Conservation (phyloP, 2,797 vertebrate species). For the Sebastes paucispinis region DNA sequence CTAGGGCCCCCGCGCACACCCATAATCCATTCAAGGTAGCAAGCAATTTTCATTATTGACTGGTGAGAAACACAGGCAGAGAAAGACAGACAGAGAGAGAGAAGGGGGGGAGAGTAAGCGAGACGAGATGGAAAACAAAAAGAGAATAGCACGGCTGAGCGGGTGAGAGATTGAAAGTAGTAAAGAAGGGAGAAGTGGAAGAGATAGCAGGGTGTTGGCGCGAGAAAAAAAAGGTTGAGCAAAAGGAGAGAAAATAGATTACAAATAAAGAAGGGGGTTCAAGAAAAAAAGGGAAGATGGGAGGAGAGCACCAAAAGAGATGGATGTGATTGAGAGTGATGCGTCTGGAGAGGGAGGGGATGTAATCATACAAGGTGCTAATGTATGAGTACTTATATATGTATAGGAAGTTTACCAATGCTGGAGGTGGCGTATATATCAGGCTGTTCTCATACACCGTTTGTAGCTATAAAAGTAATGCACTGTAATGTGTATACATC, state of each 20-base stretch:
- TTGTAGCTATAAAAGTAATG: no score
- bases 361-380: slow-evolving; percentile 42
- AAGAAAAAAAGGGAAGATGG: slow-evolving; percentile 20
- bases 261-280: slow-evolving; percentile 52
- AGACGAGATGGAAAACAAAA: slow-evolving; percentile 69
- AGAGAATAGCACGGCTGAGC: slow-evolving; percentile 64
- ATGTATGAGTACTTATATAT: slow-evolving; percentile 29
- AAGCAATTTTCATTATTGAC: slow-evolving; percentile 87
- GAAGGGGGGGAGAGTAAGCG: background rate
- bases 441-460: no score
- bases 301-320: slow-evolving; percentile 35
- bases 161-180: slow-evolving; percentile 61
- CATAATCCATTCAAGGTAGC: slow-evolving; percentile 86
- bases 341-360: slow-evolving; percentile 35
- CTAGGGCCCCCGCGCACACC: slow-evolving; percentile 73
- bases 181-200: slow-evolving; percentile 50
- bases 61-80: slow-evolving; percentile 72
- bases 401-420: slow-evolving; percentile 23
- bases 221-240: slow-evolving; percentile 23
- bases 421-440: background rate
- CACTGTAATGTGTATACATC: no score
- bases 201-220: slow-evolving; percentile 44
- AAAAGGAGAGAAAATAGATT: slow-evolving; percentile 68
- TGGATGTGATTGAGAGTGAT: slow-evolving; percentile 56
- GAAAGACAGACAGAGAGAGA: slow-evolving; percentile 41